A percentile compares a stretch with the other conserved stretches of the same genome.
Conservation (phyloP, 2,888 invertebrate species). For the Chrysolina haemoptera region DNA sequence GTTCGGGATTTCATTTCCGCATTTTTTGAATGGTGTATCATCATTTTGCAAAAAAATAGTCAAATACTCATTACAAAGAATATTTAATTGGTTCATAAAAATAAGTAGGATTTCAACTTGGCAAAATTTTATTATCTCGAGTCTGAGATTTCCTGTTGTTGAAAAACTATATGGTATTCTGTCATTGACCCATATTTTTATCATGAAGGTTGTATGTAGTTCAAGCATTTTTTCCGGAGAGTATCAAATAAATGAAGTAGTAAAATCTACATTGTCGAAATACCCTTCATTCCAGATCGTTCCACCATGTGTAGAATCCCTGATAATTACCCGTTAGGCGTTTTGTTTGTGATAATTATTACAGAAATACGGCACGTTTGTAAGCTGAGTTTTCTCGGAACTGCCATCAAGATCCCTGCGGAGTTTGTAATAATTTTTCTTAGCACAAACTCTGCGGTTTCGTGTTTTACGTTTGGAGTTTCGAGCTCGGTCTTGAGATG, state of each 20-base stretch:
- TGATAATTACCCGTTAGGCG: constrained; percentile 29
- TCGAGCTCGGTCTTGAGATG: neutral
- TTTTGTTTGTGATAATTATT: constrained; percentile 27
- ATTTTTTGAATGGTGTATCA: constrained; percentile 6
- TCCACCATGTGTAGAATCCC: constrained; percentile 43
- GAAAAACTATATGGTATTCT: too few species aligned
- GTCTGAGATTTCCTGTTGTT: neutral
- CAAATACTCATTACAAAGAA: neutral
- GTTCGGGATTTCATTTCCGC: constrained; percentile 1
- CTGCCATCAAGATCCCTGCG: constrained; percentile 29
- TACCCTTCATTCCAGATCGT: too few species aligned
- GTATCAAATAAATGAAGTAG: too few species aligned
- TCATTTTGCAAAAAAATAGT: neutral
- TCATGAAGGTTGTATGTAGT: too few species aligned
- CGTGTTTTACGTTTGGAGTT: constrained; percentile 1
- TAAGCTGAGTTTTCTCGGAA: constrained; percentile 28
- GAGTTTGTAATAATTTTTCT: constrained; percentile 46
- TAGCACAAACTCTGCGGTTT: constrained; percentile 46
- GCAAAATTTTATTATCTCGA: neutral
- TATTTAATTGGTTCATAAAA: neutral
- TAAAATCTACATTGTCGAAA: too few species aligned
- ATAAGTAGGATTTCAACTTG: neutral
- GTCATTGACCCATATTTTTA: too few species aligned
- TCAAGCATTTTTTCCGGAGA: too few species aligned
- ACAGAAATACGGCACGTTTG: constrained; percentile 33